Base-by-base conservation (phyloP, 2,113 vertebrate species). In the Spea multiplicata region DNA sequence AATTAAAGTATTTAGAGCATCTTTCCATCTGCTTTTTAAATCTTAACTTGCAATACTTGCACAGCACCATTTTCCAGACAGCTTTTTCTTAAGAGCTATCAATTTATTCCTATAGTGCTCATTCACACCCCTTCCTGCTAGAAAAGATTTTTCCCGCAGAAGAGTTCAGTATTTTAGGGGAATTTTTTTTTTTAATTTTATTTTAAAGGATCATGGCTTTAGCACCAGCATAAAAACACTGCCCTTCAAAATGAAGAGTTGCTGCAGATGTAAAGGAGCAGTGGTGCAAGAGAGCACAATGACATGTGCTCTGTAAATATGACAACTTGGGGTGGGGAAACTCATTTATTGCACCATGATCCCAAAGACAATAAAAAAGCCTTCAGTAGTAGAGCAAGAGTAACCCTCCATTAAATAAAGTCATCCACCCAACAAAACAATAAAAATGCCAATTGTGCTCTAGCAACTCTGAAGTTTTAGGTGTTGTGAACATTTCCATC, bases 1-100 rank as follows among this genome's bases (percentile, higher is more conserved):
- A 57, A 3, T 91, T 82, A 1, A 57, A 84, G 91, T 87, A 82
- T 69, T 77, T 86, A 87, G 92, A 93, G 92, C 92, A 93, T 92
- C 91, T 93, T 93, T 90, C 91, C 90, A 66, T 87, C 83, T 83
- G 83, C 67, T 67, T 81, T 0, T 81, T 52, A 69, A 81, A 47
- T 59, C 76, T 44, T 72, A 10, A 5, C 30, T 16, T 67, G 66
- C 64, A 83, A 84, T 85, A 79, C 45, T 10, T 59, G 48, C 50
- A 62, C 72, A 59, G 79, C 65, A 71, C 64, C 77, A 49, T 48
- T 67, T 13, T 5, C 2, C 0, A 57, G 48, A 14, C 70, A 67
- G 50, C 67, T 46, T 48, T 10, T 4, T 49, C 14, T 47, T 55
- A 66, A 71, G 7, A 5, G 76, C 52, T 73, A 71, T 17, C 71